Evolutionary conservation across 2,888 invertebrate genomes (phyloP).

Genomic region (Drosophila glabriapex): DNA sequence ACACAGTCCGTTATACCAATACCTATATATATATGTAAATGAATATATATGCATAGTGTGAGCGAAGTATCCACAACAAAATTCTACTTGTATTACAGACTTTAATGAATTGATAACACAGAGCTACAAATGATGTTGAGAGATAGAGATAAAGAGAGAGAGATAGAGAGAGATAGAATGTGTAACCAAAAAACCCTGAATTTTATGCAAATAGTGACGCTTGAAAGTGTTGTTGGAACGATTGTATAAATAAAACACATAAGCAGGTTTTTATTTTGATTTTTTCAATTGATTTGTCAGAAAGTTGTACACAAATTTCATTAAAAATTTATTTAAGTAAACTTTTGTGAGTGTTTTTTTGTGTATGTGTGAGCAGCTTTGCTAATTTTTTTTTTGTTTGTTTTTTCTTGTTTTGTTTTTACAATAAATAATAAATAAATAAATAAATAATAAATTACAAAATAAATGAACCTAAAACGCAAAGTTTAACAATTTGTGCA

Average conservation of each 20-base stretch:
- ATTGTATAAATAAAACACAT: conserved; percentile 70
- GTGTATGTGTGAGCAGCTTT: conserved; percentile 55
- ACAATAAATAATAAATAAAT: conserved; percentile 79
- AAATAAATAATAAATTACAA: conserved; percentile 79
- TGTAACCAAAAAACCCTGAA: conserved; percentile 31
- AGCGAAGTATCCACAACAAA: conserved; percentile 28
- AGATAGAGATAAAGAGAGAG: conserved; percentile 7
- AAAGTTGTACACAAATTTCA: conserved; percentile 75
- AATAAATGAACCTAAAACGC: conserved; percentile 77
- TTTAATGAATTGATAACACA: conserved; percentile 5
- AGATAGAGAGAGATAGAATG: conserved; percentile 9
- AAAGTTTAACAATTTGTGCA: conserved; percentile 71
- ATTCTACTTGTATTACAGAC: conserved; percentile 22
- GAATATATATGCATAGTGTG: not conserved
- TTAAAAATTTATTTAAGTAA: conserved; percentile 78
- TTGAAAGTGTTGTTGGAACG: conserved; percentile 59
- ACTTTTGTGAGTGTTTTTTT: conserved; percentile 43
- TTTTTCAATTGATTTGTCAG: conserved; percentile 70
- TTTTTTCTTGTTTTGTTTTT: conserved; percentile 57
- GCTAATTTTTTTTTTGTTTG: conserved; percentile 15
- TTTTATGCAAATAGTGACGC: conserved; percentile 54
- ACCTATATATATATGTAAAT: conserved; percentile 14
- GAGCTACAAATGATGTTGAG: conserved; percentile 13
- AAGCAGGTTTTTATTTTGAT: conserved; percentile 34
- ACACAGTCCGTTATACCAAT: conserved; percentile 6